Evolutionary conservation across 2,113 vertebrate genomes (phyloP).

Genomic region (Theristicus caerulescens): DNA sequence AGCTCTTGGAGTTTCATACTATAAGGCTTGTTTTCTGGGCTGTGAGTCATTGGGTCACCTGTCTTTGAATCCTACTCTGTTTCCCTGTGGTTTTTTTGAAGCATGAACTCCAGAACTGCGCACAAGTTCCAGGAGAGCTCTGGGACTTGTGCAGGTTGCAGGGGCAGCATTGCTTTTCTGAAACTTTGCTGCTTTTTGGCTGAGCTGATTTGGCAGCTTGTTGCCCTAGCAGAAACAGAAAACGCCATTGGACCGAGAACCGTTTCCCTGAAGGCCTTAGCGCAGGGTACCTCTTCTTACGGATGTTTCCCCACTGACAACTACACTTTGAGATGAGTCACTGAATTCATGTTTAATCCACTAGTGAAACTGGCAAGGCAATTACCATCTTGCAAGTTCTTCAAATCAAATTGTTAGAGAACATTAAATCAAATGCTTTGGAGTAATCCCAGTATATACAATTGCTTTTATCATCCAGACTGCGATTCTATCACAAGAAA

Average conservation of each 20-base stretch:
- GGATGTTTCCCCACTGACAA: neutral
- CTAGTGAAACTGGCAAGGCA: constrained; percentile 27
- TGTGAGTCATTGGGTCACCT: neutral
- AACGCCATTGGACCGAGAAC: neutral
- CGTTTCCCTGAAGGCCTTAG: neutral
- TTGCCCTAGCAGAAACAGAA: neutral
- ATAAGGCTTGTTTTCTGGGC: neutral
- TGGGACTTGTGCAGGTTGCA: neutral
- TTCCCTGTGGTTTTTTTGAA: neutral
- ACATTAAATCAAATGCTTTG: constrained; percentile 37
- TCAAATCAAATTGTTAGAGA: constrained; percentile 36
- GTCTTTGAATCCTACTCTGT: neutral
- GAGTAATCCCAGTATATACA: neutral
- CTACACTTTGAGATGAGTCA: constrained; percentile 38
- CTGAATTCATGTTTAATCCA: constrained; percentile 20
- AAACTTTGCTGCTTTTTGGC: neutral
- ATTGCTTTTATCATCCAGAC: constrained; percentile 13
- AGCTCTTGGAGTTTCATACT: neutral
- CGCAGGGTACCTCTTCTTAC: neutral
- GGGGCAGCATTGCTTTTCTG: neutral
- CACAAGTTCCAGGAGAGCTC: neutral
- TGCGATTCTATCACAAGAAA: neutral
- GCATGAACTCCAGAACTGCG: neutral
- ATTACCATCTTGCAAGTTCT: constrained; percentile 14
- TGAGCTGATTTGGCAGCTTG: neutral